Evolutionary conservation across 2,888 invertebrate genomes (phyloP), one percentile per base, ranked within the genome.

Genomic region (Xylocampa areola): DNA sequence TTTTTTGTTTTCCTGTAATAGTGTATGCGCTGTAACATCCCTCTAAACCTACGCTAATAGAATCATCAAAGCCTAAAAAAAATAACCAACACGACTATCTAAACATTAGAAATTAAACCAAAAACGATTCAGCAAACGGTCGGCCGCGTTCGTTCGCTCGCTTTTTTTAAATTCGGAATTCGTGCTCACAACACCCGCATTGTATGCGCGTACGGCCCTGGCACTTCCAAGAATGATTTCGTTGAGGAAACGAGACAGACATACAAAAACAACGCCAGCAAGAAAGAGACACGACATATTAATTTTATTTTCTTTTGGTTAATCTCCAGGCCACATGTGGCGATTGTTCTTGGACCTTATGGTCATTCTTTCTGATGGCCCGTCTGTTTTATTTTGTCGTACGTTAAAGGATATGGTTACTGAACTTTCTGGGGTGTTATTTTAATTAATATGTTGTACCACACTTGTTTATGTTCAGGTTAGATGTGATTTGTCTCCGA

Each of bases 301-400:
- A 87, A 86, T 89, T 91, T 91, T 90, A 80, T 91, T 91, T 92
- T 92, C 90, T 91, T 91, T 82, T 92, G 88, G 81, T 86, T 91
- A 90, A 91, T 92, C 92, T 90, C 88, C 87, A 85, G 91, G 87
- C 93, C 93, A 92, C 93, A 94, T 93, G 92, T 93, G 92, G 93
- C 84, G 91, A 91, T 91, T 91, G 91, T 91, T 91, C 89, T 88
- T 86, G 91, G 93, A 91, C 92, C 92, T 90, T 92, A 91, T 87
- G 93, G 93, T 92, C 93, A 92, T 88, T 91, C 86, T 79, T 81
- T 76, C 67, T 75, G 82, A 78, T 82, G 81, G 76, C 55, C 59
- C 68, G 61, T 48, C 61, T 82, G 75, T 71, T 84, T 81, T 83
- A 76, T 79, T 84, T 82, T 74, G 66, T 69, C 67, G 52, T 45